Evolutionary conservation across 2,113 vertebrate species (phyloP).

Genomic region (Grammomys surdaster): DNA sequence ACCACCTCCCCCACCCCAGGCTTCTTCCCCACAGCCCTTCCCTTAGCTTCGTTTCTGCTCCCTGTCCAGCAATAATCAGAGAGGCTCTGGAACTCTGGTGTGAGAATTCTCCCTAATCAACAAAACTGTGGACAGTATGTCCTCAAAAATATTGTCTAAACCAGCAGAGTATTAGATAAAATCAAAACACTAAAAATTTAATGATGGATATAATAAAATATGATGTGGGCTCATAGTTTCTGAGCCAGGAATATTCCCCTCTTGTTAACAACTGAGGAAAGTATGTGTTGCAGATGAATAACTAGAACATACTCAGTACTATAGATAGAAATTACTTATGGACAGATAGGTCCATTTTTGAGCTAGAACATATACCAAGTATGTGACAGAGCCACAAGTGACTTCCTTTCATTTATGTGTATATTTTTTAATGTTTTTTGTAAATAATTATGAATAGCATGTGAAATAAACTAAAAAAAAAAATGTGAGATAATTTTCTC

Average conservation of each 20-base stretch:
- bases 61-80: neutral
- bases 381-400: neutral
- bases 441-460: conserved; percentile 16
- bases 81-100: neutral
- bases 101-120: conserved; percentile 12
- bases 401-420: conserved; percentile 35
- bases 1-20: neutral
- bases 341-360: neutral
- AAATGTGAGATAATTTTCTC: neutral
- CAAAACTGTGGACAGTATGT: neutral
- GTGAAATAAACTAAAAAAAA: conserved; percentile 26
- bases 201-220: neutral
- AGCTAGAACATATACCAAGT: conserved; percentile 5
- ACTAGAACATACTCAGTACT: neutral
- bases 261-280: conserved; percentile 34
- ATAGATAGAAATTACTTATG: conserved; percentile 5
- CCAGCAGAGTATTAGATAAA: conserved; percentile 13
- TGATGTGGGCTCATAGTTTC: neutral
- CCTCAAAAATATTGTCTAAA: neutral
- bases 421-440: conserved; percentile 36
- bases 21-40: neutral
- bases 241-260: conserved; percentile 1
- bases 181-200: conserved; percentile 30
- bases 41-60: neutral
- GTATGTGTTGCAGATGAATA: neutral